Conservation (phyloP, 2,888 invertebrate genomes). For the Polietes domitor region DNA sequence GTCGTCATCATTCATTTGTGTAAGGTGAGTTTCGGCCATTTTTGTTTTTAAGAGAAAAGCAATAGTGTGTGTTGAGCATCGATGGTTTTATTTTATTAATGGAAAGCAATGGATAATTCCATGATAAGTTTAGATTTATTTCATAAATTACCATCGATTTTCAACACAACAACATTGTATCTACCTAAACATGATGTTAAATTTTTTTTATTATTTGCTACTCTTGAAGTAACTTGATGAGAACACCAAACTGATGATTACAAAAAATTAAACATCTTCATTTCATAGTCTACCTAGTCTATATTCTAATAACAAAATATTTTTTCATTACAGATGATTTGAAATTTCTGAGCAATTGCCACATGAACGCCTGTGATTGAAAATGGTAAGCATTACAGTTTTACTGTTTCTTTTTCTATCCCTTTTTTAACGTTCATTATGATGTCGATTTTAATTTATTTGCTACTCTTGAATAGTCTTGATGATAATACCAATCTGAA, state of each 20-base stretch:
- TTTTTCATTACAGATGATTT: too few relatives aligned
- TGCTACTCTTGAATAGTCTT: conserved; percentile 74
- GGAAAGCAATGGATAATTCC: too few relatives aligned
- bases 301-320: too few relatives aligned
- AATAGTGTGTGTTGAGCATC: too few relatives aligned
- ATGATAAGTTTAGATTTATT: too few relatives aligned
- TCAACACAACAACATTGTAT: not conserved
- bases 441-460: conserved; percentile 70
- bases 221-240: conserved; percentile 68
- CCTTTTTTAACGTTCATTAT: too few relatives aligned
- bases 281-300: too few relatives aligned
- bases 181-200: conserved; percentile 54
- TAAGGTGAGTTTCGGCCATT: not conserved
- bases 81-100: too few relatives aligned
- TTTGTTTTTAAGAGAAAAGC: not conserved
- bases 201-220: conserved; percentile 69
- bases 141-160: not conserved
- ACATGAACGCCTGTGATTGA: not conserved
- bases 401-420: conserved; percentile 7
- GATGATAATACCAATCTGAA: conserved; percentile 69
- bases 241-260: conserved; percentile 37
- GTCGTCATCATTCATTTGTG: not conserved
- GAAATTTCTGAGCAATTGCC: too few relatives aligned
- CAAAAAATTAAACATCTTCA: not conserved
- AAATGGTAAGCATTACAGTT: conserved; percentile 6